Percentiles rank a stretch among this genome's conserved stretches.
Conservation (phyloP, 53 echinoderm and acorn worm species). For the Echinometra lucunter region DNA sequence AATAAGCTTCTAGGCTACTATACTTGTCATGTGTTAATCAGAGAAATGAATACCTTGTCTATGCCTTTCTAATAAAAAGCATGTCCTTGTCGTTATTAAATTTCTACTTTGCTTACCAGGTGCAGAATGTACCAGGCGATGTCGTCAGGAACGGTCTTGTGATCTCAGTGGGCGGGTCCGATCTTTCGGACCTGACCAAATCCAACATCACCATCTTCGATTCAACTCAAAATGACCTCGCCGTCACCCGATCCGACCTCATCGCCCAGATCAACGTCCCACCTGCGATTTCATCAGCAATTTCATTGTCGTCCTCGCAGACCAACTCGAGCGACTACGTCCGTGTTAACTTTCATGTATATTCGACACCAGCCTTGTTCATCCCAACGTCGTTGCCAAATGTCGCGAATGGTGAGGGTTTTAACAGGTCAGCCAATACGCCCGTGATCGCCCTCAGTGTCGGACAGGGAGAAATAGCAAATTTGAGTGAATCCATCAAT, state of each 20-base stretch:
- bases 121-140: neutral
- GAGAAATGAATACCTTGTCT: no score
- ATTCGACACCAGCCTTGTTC: neutral
- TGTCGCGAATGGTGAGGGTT: neutral
- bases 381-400: neutral
- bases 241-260: neutral
- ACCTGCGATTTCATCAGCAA: neutral
- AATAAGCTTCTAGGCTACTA: no score
- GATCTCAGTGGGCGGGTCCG: neutral
- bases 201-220: neutral
- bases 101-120: no score
- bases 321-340: neutral
- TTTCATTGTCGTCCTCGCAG: neutral
- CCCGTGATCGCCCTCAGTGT: slow-evolving; percentile 5
- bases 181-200: slow-evolving; percentile 14
- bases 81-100: no score
- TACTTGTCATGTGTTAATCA: no score
- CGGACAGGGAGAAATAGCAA: neutral
- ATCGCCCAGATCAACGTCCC: slow-evolving; percentile 25
- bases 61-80: no score
- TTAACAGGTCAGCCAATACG: slow-evolving; percentile 20
- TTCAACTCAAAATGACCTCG: neutral
- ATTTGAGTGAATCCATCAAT: neutral
- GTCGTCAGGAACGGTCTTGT: neutral
- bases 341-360: slow-evolving; percentile 14